Base-by-base conservation (phyloP, 2,888 invertebrate species). In the Baronia brevicornis region DNA sequence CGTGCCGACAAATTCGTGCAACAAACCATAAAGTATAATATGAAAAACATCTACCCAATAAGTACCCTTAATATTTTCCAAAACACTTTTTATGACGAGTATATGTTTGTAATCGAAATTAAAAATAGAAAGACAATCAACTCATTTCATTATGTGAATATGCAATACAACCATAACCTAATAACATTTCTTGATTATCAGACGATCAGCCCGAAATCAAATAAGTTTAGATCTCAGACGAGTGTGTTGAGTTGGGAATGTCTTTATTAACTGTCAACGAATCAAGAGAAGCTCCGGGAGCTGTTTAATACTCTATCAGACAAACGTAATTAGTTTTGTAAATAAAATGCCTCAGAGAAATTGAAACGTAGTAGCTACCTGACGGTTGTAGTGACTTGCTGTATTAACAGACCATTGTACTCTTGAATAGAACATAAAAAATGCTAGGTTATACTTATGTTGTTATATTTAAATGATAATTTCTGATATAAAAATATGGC, bases 321-420 rank as follows among this genome's bases (percentile, higher is more conserved):
- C 77, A 80, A 74, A 80, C 73, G 75, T 84, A 80, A 84, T 84
- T 84, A 84, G 75, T 84, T 84, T 84, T 82, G 75, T 84, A 80
- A 79, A 84, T 84, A 80, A 80, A 82, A 80, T 82, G 72, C 78
- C 74, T 72, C 64, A 51, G 62, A 73, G 77, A 78, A 79, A 84
- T 82, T 84, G 82, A 84, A 84, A 79, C 80, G 79, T 75, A 66
- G 53, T 60, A 52, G 75, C 77, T 80, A 79, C 82, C 74, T 78
- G 73, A 64, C 60, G 61, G 60, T 54, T 58, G 65, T 43, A 60
- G 71, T 79, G 84, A 80, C 79, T 80, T 77, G 82, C 77, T 63
- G 63, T 63, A 72, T 72, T 64, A 44, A 60, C 54, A 36, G 52
- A 47, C 42, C 34, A 38, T 45, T 43, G 38, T 42, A 37, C 5